Base-by-base conservation (phyloP, 1,140 invertebrate species). In the Lasaia peninsularis region DNA sequence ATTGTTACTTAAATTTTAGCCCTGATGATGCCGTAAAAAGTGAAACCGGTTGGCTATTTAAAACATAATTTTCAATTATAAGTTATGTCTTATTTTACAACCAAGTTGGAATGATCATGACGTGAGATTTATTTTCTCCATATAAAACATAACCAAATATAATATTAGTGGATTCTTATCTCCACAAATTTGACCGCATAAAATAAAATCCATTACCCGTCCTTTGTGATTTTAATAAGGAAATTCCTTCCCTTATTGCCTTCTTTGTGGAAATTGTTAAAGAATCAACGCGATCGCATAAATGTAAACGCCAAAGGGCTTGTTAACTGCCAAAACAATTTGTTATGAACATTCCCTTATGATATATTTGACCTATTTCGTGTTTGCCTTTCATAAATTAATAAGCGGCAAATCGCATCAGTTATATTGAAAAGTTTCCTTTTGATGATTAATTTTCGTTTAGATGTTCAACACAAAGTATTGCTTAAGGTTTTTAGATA, bases 291-390 rank as follows among this genome's bases (percentile, higher is more conserved):
- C 14, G 35, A 40, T 37, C 20, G 37, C 52, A 53, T 53, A 32
- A 55, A 56, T 51, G 44, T 28, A 28, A 28, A 28, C 24, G 24
- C 24, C 40, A 58, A 55, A 40, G 53, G 24, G 50, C 34, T 33
- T 24, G 33, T 63, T 50, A 58, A 54, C 65, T 67, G 65, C 65
- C 65, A 62, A 64, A 67, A 67, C 65, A 64, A 67, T 67, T 67
- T 58, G 65, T 58, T 56, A 54, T 53, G 56, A 61, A 58, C 56
- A 16, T 44, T 48, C 51, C 55, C 40, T 28, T 28, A 52, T 59
- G 40, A 52, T 56, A 57, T 62, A 56, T 69, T 62, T 65, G 66
- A 55, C 66, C 66, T 34, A 65, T 28, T 65, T 65, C 54, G 34
- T 37, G 60, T 54, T 57, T 18, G 28, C 35, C 10, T 18, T 11